phyloP scores from a whole-genome alignment of 2,797 vertebrate species.

The Thripadectes ignobilis region DNA sequence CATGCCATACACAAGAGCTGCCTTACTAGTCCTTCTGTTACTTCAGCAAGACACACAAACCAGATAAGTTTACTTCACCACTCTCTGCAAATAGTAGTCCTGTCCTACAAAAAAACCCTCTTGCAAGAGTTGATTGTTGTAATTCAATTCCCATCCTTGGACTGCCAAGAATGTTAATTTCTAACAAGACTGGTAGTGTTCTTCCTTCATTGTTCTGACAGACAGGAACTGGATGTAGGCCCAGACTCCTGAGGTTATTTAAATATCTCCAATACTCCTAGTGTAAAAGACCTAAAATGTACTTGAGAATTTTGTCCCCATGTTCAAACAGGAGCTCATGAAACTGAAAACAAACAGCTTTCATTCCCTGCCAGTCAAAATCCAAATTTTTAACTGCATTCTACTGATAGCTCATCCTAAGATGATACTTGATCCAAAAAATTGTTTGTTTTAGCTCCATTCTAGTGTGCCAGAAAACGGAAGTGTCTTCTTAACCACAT shows the following conservation, averaged over 20 bases:
- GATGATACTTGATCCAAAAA: background rate
- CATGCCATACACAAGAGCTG: background rate
- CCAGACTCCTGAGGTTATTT: background rate
- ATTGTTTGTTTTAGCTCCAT: background rate
- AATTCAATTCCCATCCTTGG: background rate
- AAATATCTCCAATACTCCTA: background rate
- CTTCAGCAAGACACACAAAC: background rate
- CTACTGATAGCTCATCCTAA: background rate
- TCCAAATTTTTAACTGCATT: background rate
- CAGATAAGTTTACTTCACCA: background rate
- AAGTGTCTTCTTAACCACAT: background rate
- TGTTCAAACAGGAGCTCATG: background rate
- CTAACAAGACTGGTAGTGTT: background rate
- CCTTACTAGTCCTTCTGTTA: background rate
- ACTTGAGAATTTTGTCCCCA: background rate
- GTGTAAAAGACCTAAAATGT: background rate
- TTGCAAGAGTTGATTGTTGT: background rate
- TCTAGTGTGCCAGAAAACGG: background rate
- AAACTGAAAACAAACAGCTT: background rate
- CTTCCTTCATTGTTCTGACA: background rate
- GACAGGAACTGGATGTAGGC: conserved; percentile 14
- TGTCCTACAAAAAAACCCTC: background rate
- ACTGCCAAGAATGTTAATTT: background rate
- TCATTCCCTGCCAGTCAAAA: background rate
- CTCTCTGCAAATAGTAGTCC: background rate